A percentile compares a stretch with the other conserved stretches of the same genome.
phyloP scores from a whole-genome alignment of 1,140 invertebrate genomes.

The Drosophila rufa region DNA sequence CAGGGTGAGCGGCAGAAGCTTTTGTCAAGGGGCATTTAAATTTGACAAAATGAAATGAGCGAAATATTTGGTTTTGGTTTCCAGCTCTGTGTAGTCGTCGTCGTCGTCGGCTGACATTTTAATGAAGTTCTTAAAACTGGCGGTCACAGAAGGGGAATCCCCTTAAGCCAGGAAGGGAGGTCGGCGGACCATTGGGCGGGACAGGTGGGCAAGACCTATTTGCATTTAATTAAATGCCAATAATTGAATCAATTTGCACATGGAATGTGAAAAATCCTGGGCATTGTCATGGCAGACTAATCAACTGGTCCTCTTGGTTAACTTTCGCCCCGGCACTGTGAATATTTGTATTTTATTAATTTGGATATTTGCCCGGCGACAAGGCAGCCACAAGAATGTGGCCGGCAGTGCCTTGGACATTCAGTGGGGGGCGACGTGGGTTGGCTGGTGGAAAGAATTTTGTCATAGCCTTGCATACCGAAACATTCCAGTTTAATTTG shows the following conservation, averaged over 20 bases:
- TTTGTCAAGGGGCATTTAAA: conserved; percentile 76
- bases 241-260: conserved; percentile 80
- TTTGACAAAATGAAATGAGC: conserved; percentile 74
- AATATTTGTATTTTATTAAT: conserved; percentile 78
- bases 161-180: background rate
- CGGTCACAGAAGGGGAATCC: background rate
- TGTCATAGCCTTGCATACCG: conserved; percentile 9
- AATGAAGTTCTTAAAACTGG: conserved; percentile 68
- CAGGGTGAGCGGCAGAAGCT: conserved; percentile 17
- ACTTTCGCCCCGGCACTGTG: conserved; percentile 50
- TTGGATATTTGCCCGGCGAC: conserved; percentile 52
- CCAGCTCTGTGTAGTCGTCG: conserved; percentile 14
- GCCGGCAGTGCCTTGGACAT: background rate
- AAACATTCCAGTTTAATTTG: conserved; percentile 25
- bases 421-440: background rate
- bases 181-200: too few species aligned
- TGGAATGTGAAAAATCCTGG: conserved; percentile 71
- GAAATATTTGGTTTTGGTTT: conserved; percentile 67
- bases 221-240: conserved; percentile 82
- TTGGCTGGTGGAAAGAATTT: conserved; percentile 12
- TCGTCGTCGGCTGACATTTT: conserved; percentile 57
- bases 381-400: conserved; percentile 29
- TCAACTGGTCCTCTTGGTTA: conserved; percentile 58
- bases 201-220: conserved; percentile 51
- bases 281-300: conserved; percentile 67